A percentile compares a stretch with the other conserved stretches of the same genome.
These are phyloP conservation scores for Dromaius novaehollandiae DNA, from an alignment of 2,113 vertebrate species.

Conservation along the genomic window DNA sequence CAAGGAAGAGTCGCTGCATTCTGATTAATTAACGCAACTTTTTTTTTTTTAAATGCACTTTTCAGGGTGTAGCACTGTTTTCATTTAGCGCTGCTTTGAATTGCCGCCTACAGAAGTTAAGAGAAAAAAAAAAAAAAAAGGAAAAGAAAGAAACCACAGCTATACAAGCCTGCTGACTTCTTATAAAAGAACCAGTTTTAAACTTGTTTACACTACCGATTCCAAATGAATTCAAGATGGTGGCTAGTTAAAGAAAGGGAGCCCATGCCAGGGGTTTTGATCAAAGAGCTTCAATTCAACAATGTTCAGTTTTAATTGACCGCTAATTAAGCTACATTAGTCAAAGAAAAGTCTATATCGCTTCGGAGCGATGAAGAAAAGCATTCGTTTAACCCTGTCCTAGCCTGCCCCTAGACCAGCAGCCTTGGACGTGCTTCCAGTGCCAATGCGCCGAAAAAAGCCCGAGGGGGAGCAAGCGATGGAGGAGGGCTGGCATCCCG, in stretches of 20 bases:
- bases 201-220: constrained; percentile 84
- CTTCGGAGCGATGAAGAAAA: constrained; percentile 72
- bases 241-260: constrained; percentile 78
- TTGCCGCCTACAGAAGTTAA: constrained; percentile 70
- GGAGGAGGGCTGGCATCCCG: constrained; percentile 8
- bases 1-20: constrained; percentile 22
- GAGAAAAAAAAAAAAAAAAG: background rate
- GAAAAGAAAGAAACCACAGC: constrained; percentile 73
- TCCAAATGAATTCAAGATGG: constrained; percentile 92
- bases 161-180: constrained; percentile 75
- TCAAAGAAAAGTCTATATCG: constrained; percentile 77
- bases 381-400: constrained; percentile 68
- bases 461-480: background rate
- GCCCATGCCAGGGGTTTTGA: constrained; percentile 79
- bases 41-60: constrained; percentile 56
- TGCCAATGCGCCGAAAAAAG: constrained; percentile 35
- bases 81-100: constrained; percentile 74
- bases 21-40: constrained; percentile 62
- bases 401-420: constrained; percentile 51
- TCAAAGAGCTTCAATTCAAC: constrained; percentile 87
- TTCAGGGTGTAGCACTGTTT: constrained; percentile 71
- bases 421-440: constrained; percentile 41
- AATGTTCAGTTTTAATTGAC: constrained; percentile 85
- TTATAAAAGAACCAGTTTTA: constrained; percentile 78
- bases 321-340: constrained; percentile 86